A percentile compares a stretch with the other conserved stretches of the same genome.
Evolutionary conservation across 2,797 vertebrate species (phyloP).

Genomic region (Scarus forsteni): DNA sequence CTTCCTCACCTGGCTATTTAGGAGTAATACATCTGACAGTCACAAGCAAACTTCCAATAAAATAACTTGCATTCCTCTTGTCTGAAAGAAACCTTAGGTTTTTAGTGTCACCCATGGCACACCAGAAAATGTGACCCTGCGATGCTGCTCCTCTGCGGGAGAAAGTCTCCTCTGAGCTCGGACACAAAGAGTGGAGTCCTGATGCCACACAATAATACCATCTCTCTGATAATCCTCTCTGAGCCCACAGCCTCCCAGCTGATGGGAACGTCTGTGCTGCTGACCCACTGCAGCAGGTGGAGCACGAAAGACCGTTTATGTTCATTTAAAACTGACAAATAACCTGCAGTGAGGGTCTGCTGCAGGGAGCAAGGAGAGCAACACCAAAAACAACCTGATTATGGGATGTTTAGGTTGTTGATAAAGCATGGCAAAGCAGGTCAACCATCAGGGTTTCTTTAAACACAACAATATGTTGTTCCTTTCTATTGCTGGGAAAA

Average conservation of each 20-base stretch:
- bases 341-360: constrained; percentile 1
- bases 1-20: constrained; percentile 48
- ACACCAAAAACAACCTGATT: background rate
- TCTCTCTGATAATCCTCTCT: constrained; percentile 76
- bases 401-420: background rate
- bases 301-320: constrained; percentile 14
- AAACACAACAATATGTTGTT: background rate
- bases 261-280: constrained; percentile 47
- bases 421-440: constrained; percentile 1
- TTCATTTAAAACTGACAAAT: no score
- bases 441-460: background rate
- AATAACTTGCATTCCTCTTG: background rate
- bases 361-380: background rate
- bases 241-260: constrained; percentile 71
- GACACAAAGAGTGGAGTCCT: constrained; percentile 65
- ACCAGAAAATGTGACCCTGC: background rate
- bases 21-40: constrained; percentile 1
- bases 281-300: constrained; percentile 60
- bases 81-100: background rate
- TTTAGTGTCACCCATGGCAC: background rate
- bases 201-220: constrained; percentile 69
- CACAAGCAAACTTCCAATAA: background rate
- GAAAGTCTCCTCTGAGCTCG: constrained; percentile 66
- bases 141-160: constrained; percentile 38
- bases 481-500: background rate